Percentiles rank a stretch among this genome's conserved stretches.
Conservation (phyloP, 2,888 invertebrate species). For the Drosophila paramelanica region DNA sequence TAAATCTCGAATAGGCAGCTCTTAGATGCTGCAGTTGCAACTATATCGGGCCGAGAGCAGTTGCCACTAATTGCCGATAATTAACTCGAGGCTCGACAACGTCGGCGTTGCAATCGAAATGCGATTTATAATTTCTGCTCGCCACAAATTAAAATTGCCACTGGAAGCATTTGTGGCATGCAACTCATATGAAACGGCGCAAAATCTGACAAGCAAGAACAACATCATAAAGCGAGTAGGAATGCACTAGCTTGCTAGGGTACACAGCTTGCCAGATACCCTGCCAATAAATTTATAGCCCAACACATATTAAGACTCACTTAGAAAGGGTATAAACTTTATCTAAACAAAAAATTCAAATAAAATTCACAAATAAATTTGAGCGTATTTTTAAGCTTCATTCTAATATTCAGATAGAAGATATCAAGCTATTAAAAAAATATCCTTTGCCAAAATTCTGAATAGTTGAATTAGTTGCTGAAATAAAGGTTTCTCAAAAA, state of each 20-base stretch:
- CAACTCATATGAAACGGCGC: conserved; percentile 53
- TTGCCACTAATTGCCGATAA: conserved; percentile 65
- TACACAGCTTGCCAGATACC: conserved; percentile 5
- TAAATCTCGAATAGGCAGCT: conserved; percentile 24
- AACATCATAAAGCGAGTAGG: conserved; percentile 61
- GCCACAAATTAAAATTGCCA: conserved; percentile 79
- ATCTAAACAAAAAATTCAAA: too few relatives aligned
- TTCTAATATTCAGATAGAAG: too few relatives aligned
- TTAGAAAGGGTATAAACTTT: too few relatives aligned
- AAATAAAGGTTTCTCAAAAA: too few relatives aligned
- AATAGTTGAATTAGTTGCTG: too few relatives aligned
- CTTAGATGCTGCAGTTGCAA: conserved; percentile 29
- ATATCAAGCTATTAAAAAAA: too few relatives aligned
- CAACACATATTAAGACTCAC: neutral
- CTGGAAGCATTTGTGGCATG: conserved; percentile 68
- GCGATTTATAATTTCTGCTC: conserved; percentile 77
- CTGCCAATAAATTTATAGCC: neutral
- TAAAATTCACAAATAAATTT: too few relatives aligned
- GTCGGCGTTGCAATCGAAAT: conserved; percentile 52
- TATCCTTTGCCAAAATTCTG: too few relatives aligned
- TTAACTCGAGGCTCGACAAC: conserved; percentile 59
- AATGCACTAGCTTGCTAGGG: conserved; percentile 19
- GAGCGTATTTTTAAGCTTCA: too few relatives aligned
- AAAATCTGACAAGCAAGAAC: conserved; percentile 72
- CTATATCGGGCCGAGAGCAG: conserved; percentile 44